Percentiles rank a stretch among this genome's conserved stretches.
Evolutionary conservation across 2,797 vertebrate species (phyloP).

Genomic region (Apogon talboti): DNA sequence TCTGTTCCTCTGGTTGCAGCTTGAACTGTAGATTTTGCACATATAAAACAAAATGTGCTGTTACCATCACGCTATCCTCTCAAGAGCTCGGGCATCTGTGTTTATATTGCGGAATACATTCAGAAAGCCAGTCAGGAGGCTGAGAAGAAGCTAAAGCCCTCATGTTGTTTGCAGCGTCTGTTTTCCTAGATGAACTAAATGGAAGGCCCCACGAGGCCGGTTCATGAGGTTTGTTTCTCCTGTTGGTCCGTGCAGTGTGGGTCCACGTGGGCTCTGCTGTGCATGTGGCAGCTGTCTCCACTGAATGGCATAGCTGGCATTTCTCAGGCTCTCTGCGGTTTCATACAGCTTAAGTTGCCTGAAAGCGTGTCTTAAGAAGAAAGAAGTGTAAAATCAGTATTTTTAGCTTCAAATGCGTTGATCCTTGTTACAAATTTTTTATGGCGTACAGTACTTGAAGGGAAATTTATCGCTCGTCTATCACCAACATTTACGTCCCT

Average conservation of each 20-base stretch:
- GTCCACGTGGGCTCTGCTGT: conserved; percentile 39
- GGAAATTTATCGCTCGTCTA: background rate
- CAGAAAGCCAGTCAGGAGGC: background rate
- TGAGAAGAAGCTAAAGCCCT: background rate
- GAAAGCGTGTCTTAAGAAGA: conserved; percentile 41
- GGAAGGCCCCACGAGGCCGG: conserved; percentile 15
- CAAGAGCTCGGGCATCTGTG: background rate
- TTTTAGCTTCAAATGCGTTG: conserved; percentile 5
- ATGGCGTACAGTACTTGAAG: background rate
- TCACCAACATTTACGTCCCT: background rate
- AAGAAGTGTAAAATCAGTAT: conserved; percentile 17
- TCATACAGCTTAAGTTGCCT: conserved; percentile 31
- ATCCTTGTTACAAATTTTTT: background rate
- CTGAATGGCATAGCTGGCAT: conserved; percentile 76
- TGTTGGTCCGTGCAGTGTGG: conserved; percentile 16
- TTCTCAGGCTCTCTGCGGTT: conserved; percentile 52
- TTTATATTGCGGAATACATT: conserved; percentile 8
- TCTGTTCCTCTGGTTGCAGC: too few species aligned
- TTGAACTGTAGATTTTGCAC: too few species aligned
- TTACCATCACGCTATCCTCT: too few species aligned
- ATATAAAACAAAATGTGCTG: background rate
- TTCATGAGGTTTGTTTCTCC: conserved; percentile 24
- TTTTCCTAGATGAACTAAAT: conserved; percentile 14
- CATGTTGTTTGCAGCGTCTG: conserved; percentile 8
- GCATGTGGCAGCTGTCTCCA: conserved; percentile 70